Evolutionary conservation across 1,140 invertebrate genomes (phyloP).

Genomic region (Copidosoma floridanum): DNA sequence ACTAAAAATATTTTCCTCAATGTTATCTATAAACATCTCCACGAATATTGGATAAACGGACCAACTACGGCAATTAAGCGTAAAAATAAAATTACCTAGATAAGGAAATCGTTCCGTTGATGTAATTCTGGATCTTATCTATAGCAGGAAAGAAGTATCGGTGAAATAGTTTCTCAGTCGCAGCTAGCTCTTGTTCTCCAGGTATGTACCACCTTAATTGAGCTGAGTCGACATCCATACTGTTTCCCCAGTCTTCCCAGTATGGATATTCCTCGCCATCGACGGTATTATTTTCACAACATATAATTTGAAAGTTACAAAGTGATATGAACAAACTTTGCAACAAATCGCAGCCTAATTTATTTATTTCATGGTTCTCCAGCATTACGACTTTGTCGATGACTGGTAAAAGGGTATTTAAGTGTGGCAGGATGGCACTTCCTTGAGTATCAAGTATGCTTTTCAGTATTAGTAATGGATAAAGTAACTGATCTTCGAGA

Average conservation of each 20-base stretch:
- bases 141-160: conserved; percentile 60
- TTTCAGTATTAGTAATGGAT: conserved; percentile 73
- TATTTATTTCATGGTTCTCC: conserved; percentile 63
- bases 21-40: conserved; percentile 49
- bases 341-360: conserved; percentile 58
- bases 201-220: conserved; percentile 81
- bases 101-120: conserved; percentile 36
- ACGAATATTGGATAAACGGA: no score
- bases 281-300: conserved; percentile 60
- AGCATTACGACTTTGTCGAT: conserved; percentile 65
- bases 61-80: neutral
- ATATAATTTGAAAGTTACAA: conserved; percentile 63
- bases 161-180: conserved; percentile 64
- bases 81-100: conserved; percentile 31
- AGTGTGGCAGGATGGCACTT: conserved; percentile 61
- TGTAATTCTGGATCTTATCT: neutral
- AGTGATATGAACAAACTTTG: conserved; percentile 59
- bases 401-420: conserved; percentile 61
- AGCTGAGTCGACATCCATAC: conserved; percentile 65
- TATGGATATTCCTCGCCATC: conserved; percentile 66
- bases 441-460: conserved; percentile 69
- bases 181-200: conserved; percentile 65
- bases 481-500: conserved; percentile 75
- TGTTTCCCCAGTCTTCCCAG: conserved; percentile 80
- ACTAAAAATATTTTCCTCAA: conserved; percentile 55